These are phyloP conservation scores for Laothoe populi DNA, from an alignment of 2,888 invertebrate species.

Conservation along the genomic window DNA sequence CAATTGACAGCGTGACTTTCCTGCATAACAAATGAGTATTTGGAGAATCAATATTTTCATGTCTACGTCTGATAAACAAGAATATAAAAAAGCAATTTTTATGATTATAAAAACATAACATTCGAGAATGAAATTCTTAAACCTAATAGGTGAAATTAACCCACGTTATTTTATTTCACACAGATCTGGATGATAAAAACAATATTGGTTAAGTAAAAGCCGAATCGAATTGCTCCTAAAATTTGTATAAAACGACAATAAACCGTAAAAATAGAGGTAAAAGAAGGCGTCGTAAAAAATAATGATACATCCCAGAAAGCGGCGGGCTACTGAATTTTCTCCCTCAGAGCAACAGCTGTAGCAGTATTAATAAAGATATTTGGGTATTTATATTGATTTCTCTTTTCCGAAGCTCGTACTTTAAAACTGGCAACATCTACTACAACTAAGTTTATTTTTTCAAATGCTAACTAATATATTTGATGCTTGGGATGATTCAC, in stretches of 20 bases:
- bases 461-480: too few relatives aligned
- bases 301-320: slow-evolving; percentile 68
- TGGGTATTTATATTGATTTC: background rate
- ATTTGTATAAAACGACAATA: slow-evolving; percentile 77
- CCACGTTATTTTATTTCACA: background rate
- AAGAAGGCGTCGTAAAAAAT: slow-evolving; percentile 75
- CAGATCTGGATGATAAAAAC: slow-evolving; percentile 44
- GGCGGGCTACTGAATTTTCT: slow-evolving; percentile 63
- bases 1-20: background rate
- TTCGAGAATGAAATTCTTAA: background rate
- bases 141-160: background rate
- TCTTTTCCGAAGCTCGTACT: background rate
- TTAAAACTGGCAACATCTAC: background rate
- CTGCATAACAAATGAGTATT: background rate
- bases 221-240: slow-evolving; percentile 58
- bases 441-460: background rate
- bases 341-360: slow-evolving; percentile 1
- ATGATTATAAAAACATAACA: background rate
- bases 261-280: slow-evolving; percentile 73
- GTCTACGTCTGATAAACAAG: background rate
- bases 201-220: slow-evolving; percentile 51
- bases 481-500: too few relatives aligned
- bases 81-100: background rate
- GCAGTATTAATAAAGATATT: background rate
- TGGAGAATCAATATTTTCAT: background rate